These are phyloP conservation scores for Chelmon rostratus DNA, from an alignment of 2,797 vertebrate species.

Conservation along the genomic window DNA sequence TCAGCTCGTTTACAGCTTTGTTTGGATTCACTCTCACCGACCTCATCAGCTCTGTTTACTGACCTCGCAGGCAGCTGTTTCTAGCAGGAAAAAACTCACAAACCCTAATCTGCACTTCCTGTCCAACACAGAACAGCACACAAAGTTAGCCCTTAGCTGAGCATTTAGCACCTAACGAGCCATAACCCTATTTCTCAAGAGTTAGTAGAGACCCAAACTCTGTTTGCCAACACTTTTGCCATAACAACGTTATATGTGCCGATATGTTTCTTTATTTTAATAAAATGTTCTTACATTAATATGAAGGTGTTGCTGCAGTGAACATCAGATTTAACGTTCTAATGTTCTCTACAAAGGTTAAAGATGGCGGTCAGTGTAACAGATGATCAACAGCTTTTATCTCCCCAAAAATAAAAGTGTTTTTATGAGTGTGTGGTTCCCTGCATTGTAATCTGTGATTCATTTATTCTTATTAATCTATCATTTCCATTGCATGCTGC, in stretches of 20 bases:
- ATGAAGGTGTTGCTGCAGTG: background rate
- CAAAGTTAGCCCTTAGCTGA: background rate
- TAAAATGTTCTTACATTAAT: background rate
- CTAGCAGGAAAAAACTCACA: background rate
- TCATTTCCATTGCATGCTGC: constrained; percentile 14
- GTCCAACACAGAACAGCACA: background rate
- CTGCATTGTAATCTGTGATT: background rate
- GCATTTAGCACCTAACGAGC: too few species aligned
- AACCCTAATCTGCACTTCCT: background rate
- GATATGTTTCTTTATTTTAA: too few species aligned
- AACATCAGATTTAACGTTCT: too few species aligned
- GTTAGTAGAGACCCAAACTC: background rate
- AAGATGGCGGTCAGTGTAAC: background rate
- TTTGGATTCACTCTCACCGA: too few species aligned
- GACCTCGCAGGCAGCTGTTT: background rate
- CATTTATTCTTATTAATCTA: constrained; percentile 12
- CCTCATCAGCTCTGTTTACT: background rate
- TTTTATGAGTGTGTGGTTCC: background rate
- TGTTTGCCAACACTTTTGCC: too few species aligned
- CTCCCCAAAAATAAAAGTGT: background rate
- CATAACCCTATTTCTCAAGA: background rate
- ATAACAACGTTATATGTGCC: too few species aligned
- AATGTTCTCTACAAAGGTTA: background rate
- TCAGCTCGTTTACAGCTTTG: background rate
- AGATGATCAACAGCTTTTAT: too few species aligned